Percentiles rank a stretch among this genome's conserved stretches.
Evolutionary conservation across 2,113 vertebrate genomes (phyloP).

Genomic region (Cichladusa arquata): DNA sequence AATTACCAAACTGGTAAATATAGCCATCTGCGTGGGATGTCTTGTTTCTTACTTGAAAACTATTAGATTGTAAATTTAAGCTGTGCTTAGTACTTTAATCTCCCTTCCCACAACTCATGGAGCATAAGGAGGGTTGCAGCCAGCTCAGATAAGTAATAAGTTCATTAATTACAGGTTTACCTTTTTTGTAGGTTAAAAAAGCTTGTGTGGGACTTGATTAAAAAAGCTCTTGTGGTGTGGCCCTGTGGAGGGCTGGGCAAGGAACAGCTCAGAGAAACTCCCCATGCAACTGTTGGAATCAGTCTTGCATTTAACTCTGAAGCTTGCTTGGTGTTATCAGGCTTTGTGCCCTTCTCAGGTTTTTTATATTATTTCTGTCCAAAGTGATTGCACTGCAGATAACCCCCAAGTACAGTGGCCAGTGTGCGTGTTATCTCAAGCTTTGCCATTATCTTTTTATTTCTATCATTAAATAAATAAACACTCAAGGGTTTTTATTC

Average conservation of each 20-base stretch:
- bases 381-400: neutral
- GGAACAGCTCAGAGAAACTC: neutral
- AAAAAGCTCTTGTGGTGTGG: neutral
- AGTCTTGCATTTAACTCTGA: neutral
- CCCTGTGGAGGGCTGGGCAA: neutral
- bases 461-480: neutral
- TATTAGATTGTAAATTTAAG: slow-evolving; percentile 46
- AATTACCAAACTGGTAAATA: slow-evolving; percentile 61
- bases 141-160: slow-evolving; percentile 13
- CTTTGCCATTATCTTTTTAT: neutral
- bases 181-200: neutral
- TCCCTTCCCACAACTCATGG: neutral
- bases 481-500: neutral
- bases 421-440: neutral
- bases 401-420: too few relatives aligned
- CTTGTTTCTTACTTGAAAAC: slow-evolving; percentile 31
- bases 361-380: neutral
- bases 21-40: slow-evolving; percentile 20
- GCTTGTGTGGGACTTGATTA: neutral
- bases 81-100: slow-evolving; percentile 11
- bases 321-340: neutral
- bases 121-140: neutral
- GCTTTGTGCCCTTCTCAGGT: neutral
- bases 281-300: neutral
- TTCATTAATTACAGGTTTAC: slow-evolving; percentile 40